Conservation (phyloP, 2,113 vertebrate genomes). For the Erythrocercus mccallii region DNA sequence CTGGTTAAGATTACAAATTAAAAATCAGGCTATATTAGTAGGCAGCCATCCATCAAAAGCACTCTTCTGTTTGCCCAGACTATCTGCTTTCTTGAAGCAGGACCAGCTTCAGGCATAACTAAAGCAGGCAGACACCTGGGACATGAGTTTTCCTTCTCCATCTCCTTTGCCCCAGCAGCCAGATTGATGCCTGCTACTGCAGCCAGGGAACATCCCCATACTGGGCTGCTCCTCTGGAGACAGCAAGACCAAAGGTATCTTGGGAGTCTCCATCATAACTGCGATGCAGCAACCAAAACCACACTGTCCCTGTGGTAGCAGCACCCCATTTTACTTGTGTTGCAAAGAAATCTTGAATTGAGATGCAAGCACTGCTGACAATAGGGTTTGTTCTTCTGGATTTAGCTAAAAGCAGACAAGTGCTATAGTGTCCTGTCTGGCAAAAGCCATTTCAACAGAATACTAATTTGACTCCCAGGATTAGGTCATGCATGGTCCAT, state of each 20-base stretch:
- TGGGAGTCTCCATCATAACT: neutral
- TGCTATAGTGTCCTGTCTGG: neutral
- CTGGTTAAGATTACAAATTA: neutral
- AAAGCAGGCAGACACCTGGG: neutral
- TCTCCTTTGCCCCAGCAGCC: neutral
- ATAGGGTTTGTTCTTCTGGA: neutral
- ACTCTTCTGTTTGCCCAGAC: neutral
- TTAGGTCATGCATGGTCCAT: accelerated
- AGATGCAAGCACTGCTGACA: neutral
- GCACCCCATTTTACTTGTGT: neutral
- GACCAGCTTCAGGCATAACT: neutral
- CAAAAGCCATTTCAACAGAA: neutral
- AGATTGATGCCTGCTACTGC: neutral
- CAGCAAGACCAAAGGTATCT: neutral
- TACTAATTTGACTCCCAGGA: neutral
- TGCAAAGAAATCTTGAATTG: neutral
- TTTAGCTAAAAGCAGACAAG: neutral
- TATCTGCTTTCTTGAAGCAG: neutral
- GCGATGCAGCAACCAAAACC: neutral
- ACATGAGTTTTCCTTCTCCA: neutral
- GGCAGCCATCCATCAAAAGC: neutral
- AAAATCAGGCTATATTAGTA: neutral
- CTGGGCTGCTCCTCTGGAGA: neutral
- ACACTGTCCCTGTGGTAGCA: neutral
- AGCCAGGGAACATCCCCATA: neutral